These are phyloP conservation scores for Aptenodytes patagonicus DNA, from an alignment of 2,113 vertebrate species.

Conservation along the genomic window DNA sequence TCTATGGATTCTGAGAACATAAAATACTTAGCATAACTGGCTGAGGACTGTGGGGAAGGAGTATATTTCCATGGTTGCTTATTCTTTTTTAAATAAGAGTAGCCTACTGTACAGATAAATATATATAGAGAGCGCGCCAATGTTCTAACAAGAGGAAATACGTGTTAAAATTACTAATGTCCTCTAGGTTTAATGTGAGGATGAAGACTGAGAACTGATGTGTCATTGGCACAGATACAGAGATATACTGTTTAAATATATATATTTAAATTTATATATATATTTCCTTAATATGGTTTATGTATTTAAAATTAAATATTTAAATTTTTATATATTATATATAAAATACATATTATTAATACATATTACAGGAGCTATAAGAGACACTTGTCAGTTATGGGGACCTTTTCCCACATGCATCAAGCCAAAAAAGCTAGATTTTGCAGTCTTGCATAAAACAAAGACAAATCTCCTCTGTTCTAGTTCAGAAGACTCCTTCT, in stretches of 20 bases:
- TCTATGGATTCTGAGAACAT: background rate
- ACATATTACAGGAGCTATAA: background rate
- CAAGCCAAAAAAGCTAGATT: background rate
- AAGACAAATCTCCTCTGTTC: background rate
- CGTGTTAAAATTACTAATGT: background rate
- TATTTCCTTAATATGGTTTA: background rate
- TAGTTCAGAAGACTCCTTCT: background rate
- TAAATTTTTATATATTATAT: background rate
- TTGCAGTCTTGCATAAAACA: background rate
- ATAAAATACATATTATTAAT: background rate
- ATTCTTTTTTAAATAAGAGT: background rate
- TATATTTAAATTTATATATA: background rate
- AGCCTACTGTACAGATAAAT: background rate
- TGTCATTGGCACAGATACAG: background rate
- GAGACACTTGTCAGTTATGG: background rate
- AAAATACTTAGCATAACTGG: background rate
- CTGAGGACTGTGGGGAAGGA: background rate
- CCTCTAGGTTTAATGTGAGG: background rate
- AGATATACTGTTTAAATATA: background rate
- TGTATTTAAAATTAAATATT: background rate
- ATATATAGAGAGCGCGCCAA: fast-evolving
- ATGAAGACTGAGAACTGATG: background rate
- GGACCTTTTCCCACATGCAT: background rate
- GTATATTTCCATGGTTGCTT: background rate
- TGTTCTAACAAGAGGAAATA: background rate